phyloP scores from a whole-genome alignment of 2,113 vertebrate genomes.

The Mustela nigripes region DNA sequence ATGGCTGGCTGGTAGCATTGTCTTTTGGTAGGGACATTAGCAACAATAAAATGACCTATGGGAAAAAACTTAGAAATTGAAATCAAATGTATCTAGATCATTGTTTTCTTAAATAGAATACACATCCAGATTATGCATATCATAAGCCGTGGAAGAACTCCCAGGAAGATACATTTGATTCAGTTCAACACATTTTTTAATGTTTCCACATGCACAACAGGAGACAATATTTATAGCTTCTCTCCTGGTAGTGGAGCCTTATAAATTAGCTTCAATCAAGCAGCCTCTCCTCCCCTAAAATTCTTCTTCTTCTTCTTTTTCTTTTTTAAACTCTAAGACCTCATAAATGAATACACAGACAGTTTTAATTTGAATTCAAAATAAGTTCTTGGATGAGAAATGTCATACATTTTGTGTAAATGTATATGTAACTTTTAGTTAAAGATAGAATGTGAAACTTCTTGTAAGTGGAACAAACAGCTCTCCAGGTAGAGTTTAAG shows the following conservation, averaged over 20 bases:
- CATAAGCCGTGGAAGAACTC: neutral
- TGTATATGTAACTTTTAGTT: conserved; percentile 18
- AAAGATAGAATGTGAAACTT: conserved; percentile 53
- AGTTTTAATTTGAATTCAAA: conserved; percentile 64
- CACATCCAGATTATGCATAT: neutral
- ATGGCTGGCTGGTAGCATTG: neutral
- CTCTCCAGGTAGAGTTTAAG: conserved; percentile 46
- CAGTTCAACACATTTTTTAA: conserved; percentile 43
- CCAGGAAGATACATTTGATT: conserved; percentile 33
- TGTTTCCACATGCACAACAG: conserved; percentile 44
- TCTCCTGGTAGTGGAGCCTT: neutral
- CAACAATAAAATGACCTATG: conserved; percentile 20
- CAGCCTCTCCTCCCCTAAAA: neutral
- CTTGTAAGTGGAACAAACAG: conserved; percentile 21
- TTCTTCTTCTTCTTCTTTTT: neutral
- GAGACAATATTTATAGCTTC: conserved; percentile 66
- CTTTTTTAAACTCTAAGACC: neutral
- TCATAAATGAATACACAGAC: neutral
- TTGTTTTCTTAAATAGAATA: conserved; percentile 41
- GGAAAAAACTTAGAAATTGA: neutral
- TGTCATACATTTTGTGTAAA: neutral
- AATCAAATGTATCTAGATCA: neutral
- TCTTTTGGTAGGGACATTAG: neutral
- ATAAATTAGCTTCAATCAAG: conserved; percentile 56
- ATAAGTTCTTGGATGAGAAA: conserved; percentile 58